Evolutionary conservation across 1,140 invertebrate species (phyloP).

Genomic region (Thaumatotibia leucotreta): DNA sequence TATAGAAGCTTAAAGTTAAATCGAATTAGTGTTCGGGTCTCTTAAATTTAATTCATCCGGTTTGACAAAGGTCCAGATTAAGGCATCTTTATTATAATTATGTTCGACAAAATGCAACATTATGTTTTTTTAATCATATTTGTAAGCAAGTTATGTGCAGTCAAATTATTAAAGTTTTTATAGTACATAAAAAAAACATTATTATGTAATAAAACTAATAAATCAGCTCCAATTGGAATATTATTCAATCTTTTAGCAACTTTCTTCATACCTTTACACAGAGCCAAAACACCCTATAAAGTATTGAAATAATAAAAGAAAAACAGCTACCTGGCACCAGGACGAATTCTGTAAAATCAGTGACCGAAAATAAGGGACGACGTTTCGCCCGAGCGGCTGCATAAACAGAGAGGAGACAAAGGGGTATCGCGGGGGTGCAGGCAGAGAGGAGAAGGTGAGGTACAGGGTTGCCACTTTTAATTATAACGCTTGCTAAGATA

Average conservation of each 20-base stretch:
- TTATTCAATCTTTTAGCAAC: neutral
- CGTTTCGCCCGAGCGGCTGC: constrained; percentile 48
- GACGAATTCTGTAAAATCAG: constrained; percentile 31
- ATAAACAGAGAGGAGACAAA: constrained; percentile 62
- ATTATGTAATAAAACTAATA: too few relatives aligned
- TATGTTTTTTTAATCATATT: too few relatives aligned
- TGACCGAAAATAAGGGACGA: constrained; percentile 60
- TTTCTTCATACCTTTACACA: neutral
- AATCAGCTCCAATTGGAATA: too few relatives aligned
- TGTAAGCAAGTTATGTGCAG: too few relatives aligned
- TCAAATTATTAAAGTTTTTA: too few relatives aligned
- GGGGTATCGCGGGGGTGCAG: constrained; percentile 37
- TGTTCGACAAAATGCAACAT: neutral
- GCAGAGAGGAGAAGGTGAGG: constrained; percentile 25
- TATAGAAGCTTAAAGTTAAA: constrained; percentile 2
- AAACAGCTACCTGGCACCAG: constrained; percentile 28
- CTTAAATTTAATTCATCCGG: constrained; percentile 1
- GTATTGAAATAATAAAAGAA: constrained; percentile 36
- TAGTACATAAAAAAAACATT: too few relatives aligned
- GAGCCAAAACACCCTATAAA: neutral
- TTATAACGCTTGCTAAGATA: too few relatives aligned
- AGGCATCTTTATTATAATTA: neutral
- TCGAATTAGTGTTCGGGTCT: neutral
- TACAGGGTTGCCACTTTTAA: neutral
- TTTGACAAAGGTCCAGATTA: neutral